Evolutionary conservation across 2,888 invertebrate species (phyloP), one percentile per base, ranked within the genome.

Genomic region (Thalpophila matura): DNA sequence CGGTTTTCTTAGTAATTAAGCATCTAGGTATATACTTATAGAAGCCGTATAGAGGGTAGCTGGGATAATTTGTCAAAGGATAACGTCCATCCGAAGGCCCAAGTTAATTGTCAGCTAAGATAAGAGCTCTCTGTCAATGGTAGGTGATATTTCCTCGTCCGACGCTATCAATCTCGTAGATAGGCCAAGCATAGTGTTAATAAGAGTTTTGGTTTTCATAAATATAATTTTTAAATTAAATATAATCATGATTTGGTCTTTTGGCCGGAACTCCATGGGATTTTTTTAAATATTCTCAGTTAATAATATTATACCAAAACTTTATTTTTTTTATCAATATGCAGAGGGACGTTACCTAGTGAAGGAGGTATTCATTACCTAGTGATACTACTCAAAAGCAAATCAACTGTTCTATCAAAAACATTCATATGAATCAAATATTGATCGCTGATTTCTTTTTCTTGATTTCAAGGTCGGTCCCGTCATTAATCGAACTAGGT

Each of bases 31-130:
- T 20, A 40, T n/a, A 18, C n/a, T n/a, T n/a, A n/a, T 27, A 42
- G 2, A 1, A 40, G 10, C 3, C 24, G 0, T 24, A 26, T 27
- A 38, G 16, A 45, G 27, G 27, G 7, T 26, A 26, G 22, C 33
- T 29, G 6, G 14, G 22, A 46, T 55, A 53, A 61, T 58, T 57
- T 65, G 61, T 61, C 54, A 64, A 47, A 43, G 55, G 57, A 54
- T 53, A 62, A 45, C 45, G 56, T 70, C 42, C 18, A 45, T 51
- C 33, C 31, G 27, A 47, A 53, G 40, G 20, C 20, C 10, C 20
- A 38, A 66, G 61, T 65, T 78, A 71, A 78, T 69, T 65, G 65
- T 66, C 55, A 53, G 26, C 43, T 43, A 49, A 60, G 70, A 78
- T 75, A 70, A 61, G 62, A 53, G 45, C 46, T 51, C 46, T 59